Evolutionary conservation across 2,888 invertebrate genomes (phyloP), one percentile per base, ranked within the genome.

Genomic region (Allygus modestus): DNA sequence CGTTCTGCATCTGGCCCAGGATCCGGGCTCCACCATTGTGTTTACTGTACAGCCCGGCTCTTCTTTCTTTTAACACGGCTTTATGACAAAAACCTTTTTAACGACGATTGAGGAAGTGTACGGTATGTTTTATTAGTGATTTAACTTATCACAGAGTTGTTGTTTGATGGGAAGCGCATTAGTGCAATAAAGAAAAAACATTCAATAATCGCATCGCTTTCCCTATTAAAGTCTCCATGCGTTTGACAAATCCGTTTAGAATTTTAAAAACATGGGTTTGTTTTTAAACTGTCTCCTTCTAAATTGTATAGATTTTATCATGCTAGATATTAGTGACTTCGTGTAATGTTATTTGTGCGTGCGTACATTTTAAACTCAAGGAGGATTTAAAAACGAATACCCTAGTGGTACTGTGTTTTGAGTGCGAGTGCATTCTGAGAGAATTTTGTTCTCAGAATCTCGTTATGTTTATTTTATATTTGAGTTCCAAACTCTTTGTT

Each of bases 401-500:
- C 28, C 51, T 77, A 17, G 77, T 77, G 77, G 77, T 46, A 46
- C 77, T 28, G 51, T 77, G 28, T 11, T 51, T 1, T 51, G 20
- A 26, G 77, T 77, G 77, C 41, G 5, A 51, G 77, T 77, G 77
- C 37, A 77, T 77, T 43, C 46, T 77, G 77, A 77, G 77, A 77
- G 1, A 31, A 20, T 46, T 46, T 7, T 11, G 15, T 73, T 51
- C 77, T 51, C 46, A 43, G 46, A 43, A 46, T 77, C 28, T 46
- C 77, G 77, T 77, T 77, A 77, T 77, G 77, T 77, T 77, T 77
- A 77, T 77, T 77, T 77, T 77, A 46, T 17, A 77, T 28, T 28
- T 77, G 28, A 77, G 43, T 77, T 51, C 77, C 51, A 77, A 46
- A 46, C 77, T 77, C 46, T 43, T 77, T 77, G 77, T 77, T 15